These are phyloP conservation scores for Polydrusus pterygomalis DNA, from an alignment of 2,888 invertebrate species.

Conservation along the genomic window DNA sequence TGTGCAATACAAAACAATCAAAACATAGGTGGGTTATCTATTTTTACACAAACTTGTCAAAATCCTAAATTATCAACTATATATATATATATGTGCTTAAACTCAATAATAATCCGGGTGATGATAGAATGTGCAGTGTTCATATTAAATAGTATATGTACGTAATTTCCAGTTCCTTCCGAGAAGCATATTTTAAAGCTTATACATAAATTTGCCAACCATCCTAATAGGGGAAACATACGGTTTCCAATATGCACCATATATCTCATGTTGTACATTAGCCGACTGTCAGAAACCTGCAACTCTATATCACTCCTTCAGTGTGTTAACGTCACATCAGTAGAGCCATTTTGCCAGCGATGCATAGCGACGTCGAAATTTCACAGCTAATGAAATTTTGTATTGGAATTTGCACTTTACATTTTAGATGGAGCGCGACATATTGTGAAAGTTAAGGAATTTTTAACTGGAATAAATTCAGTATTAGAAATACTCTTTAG, in stretches of 20 bases:
- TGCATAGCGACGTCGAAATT: conserved; percentile 7
- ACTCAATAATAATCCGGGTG: no score
- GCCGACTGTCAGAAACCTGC: conserved; percentile 15
- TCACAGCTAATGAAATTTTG: conserved; percentile 5
- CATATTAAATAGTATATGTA: no score
- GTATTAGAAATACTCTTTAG: no score
- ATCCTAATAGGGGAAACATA: conserved; percentile 17
- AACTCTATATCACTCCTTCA: conserved; percentile 19
- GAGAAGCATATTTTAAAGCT: not conserved
- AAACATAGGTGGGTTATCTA: no score
- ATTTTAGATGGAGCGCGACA: not conserved
- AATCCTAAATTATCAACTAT: no score
- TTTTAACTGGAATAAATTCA: no score
- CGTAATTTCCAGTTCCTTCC: conserved; percentile 4
- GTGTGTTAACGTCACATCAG: conserved; percentile 20
- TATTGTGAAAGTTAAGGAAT: no score
- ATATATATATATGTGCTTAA: no score
- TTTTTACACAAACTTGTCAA: no score
- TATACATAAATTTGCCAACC: conserved; percentile 10
- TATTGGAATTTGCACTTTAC: not conserved
- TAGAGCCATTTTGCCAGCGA: conserved; percentile 1
- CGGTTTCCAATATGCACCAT: conserved; percentile 26
- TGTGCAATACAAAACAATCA: no score
- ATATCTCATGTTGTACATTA: conserved; percentile 23
- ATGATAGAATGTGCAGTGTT: no score